phyloP scores from a whole-genome alignment of 2,797 vertebrate species.

The Triplophysa yarkandensis region DNA sequence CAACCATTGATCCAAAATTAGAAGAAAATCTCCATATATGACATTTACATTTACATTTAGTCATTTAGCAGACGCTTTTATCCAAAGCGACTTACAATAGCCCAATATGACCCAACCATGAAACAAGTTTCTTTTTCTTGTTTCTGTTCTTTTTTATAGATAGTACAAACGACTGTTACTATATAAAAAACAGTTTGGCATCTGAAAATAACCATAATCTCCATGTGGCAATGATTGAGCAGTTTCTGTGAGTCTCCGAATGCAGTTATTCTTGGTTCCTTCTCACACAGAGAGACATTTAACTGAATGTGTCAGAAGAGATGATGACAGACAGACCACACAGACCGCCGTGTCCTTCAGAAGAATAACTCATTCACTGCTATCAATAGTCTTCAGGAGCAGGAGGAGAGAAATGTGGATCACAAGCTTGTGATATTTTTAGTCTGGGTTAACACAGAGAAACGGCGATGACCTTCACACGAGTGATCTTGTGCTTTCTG shows the following conservation, averaged over 20 bases:
- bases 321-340: constrained; percentile 61
- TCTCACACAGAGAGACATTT: constrained; percentile 44
- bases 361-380: constrained; percentile 50
- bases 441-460: constrained; percentile 31
- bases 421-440: constrained; percentile 38
- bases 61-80: no score
- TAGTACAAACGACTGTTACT: constrained; percentile 8
- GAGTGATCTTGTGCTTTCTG: constrained; percentile 23
- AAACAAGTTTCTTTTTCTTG: no score
- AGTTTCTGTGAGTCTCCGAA: constrained; percentile 35
- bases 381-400: constrained; percentile 62
- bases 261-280: constrained; percentile 10
- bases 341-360: constrained; percentile 53
- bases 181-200: constrained; percentile 39
- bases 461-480: constrained; percentile 14
- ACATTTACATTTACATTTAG: no score
- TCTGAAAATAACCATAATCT: constrained; percentile 74
- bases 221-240: constrained; percentile 59
- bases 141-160: constrained; percentile 16
- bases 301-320: constrained; percentile 63
- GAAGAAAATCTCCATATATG: no score
- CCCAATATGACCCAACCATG: no score
- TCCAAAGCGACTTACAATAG: no score
- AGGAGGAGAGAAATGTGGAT: constrained; percentile 35
- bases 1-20: no score